Conservation (phyloP, 2,888 invertebrate species). For the Anodontia alba region DNA sequence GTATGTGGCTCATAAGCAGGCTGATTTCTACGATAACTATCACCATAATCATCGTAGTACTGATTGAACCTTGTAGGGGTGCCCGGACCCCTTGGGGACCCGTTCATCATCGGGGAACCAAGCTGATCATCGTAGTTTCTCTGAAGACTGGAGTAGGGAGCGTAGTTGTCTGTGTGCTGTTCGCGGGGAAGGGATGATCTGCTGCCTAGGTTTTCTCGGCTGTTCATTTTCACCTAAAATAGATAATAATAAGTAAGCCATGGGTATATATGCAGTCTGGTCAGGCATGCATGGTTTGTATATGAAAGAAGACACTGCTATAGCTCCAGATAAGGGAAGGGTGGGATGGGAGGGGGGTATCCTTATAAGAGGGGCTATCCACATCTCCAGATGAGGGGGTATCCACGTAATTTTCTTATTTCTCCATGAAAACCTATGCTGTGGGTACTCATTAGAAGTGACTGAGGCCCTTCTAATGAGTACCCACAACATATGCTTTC, state of each 20-base stretch:
- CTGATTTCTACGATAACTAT: slow-evolving; percentile 59
- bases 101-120: slow-evolving; percentile 61
- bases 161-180: slow-evolving; percentile 70
- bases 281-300: too few relatives aligned
- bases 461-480: too few relatives aligned
- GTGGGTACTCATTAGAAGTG: too few relatives aligned
- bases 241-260: too few relatives aligned
- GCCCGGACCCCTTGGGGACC: slow-evolving; percentile 58
- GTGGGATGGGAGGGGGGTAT: too few relatives aligned
- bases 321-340: too few relatives aligned
- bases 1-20: slow-evolving; percentile 45
- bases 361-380: too few relatives aligned
- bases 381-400: too few relatives aligned
- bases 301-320: too few relatives aligned
- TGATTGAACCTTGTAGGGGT: slow-evolving; percentile 74
- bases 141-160: slow-evolving; percentile 65
- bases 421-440: too few relatives aligned
- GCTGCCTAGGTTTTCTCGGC: slow-evolving; percentile 48
- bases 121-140: slow-evolving; percentile 50
- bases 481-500: too few relatives aligned
- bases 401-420: too few relatives aligned
- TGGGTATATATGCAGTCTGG: neutral
- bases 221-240: slow-evolving; percentile 51
- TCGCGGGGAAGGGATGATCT: slow-evolving; percentile 59
- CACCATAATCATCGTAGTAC: slow-evolving; percentile 63